Conservation (phyloP, 1,140 invertebrate genomes). For the Drosophila pseudoananassae region DNA sequence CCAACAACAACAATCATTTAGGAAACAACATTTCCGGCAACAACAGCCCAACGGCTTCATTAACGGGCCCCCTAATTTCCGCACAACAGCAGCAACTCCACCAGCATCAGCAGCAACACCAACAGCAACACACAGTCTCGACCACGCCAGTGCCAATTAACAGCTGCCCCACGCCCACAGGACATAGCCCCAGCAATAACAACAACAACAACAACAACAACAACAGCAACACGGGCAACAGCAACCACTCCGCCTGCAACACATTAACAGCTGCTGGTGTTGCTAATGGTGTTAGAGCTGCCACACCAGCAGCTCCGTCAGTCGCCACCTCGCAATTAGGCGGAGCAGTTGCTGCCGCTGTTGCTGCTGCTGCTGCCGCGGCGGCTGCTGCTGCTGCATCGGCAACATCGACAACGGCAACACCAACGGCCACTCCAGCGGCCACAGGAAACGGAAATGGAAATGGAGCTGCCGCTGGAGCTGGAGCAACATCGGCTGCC, state of each 20-base stretch:
- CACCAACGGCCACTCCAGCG: slow-evolving; percentile 37
- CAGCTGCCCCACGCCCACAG: slow-evolving; percentile 76
- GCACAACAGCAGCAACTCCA: slow-evolving; percentile 47
- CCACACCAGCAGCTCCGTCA: slow-evolving; percentile 54
- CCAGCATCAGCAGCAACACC: slow-evolving; percentile 55
- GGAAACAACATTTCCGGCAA: slow-evolving; percentile 57
- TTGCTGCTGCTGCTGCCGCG: slow-evolving; percentile 38
- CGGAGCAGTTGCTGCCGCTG: slow-evolving; percentile 45
- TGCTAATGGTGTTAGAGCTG: slow-evolving; percentile 37
- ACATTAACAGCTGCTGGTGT: slow-evolving; percentile 74
- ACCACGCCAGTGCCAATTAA: slow-evolving; percentile 67
- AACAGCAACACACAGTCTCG: slow-evolving; percentile 67
- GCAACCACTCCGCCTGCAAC: slow-evolving; percentile 65
- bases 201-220: slow-evolving; percentile 40
- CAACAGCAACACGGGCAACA: slow-evolving; percentile 36
- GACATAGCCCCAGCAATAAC: slow-evolving; percentile 63
- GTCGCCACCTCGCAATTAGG: slow-evolving; percentile 54
- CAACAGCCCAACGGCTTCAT: slow-evolving; percentile 69
- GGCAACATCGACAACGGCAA: slow-evolving; percentile 19
- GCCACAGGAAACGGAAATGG: slow-evolving; percentile 38
- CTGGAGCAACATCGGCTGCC: slow-evolving; percentile 40
- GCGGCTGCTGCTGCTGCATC: slow-evolving; percentile 25
- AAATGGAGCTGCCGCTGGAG: slow-evolving; percentile 30
- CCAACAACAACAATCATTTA: slow-evolving; percentile 44
- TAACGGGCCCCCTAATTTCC: slow-evolving; percentile 61